Percentiles rank a stretch among this genome's conserved stretches.
Conservation (phyloP, 1,140 invertebrate species). For the Drosophila sulfurigaster region DNA sequence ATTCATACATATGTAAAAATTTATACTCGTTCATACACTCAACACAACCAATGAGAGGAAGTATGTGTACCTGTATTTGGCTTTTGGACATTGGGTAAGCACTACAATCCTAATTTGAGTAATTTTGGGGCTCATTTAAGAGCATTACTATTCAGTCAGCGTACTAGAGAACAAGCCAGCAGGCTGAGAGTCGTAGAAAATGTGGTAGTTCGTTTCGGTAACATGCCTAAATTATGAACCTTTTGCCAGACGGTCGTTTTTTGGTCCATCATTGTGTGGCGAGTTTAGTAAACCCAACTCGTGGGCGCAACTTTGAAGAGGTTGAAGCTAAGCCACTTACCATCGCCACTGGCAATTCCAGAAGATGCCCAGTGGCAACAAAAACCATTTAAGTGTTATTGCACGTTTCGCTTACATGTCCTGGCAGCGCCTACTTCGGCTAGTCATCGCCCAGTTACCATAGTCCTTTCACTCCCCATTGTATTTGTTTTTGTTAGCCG, state of each 20-base stretch:
- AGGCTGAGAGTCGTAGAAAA: conserved; percentile 16
- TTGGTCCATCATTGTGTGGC: conserved; percentile 8
- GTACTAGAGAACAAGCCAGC: conserved; percentile 13
- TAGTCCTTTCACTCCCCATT: not conserved
- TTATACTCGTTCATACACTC: not conserved
- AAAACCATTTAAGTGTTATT: conserved; percentile 64
- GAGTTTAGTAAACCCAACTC: conserved; percentile 22
- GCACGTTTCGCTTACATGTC: conserved; percentile 59
- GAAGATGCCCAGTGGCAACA: conserved; percentile 26
- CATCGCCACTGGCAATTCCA: conserved; percentile 31
- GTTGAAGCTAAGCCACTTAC: conserved; percentile 35
- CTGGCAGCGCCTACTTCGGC: conserved; percentile 34
- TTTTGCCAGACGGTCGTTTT: conserved; percentile 3
- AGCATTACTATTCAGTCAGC: conserved; percentile 58
- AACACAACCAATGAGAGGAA: not conserved
- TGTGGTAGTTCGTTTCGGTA: conserved; percentile 32
- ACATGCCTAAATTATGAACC: conserved; percentile 45
- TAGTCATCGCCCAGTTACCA: not conserved
- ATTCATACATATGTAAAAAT: too few species aligned
- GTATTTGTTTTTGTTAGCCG: conserved; percentile 32
- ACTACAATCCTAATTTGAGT: conserved; percentile 48
- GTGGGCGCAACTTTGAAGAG: conserved; percentile 13
- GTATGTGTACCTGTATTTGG: conserved; percentile 3
- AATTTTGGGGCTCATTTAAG: conserved; percentile 49
- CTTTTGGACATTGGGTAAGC: conserved; percentile 17